A percentile compares a stretch with the other conserved stretches of the same genome.
These are phyloP conservation scores for Tichodroma muraria DNA, from an alignment of 2,113 vertebrate species.

Conservation along the genomic window DNA sequence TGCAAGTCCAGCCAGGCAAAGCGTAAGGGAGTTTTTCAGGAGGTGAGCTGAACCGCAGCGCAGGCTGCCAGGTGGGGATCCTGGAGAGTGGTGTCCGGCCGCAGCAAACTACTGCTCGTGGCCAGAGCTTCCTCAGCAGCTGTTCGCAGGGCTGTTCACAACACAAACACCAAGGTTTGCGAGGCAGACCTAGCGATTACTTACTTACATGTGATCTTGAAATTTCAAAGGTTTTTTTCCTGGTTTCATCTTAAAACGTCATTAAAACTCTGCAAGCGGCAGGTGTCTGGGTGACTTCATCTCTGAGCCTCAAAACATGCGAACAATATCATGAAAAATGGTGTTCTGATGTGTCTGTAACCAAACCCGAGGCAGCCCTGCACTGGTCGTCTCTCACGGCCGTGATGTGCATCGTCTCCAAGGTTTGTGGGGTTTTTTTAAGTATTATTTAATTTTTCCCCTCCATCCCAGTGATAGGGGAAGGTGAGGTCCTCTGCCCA, in stretches of 20 bases:
- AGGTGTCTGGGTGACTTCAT: background rate
- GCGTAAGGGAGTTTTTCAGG: no score
- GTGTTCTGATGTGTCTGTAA: rapidly evolving
- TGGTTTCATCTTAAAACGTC: background rate
- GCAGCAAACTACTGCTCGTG: rapidly evolving
- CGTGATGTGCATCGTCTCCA: rapidly evolving
- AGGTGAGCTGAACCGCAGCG: no score
- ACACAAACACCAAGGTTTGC: no score
- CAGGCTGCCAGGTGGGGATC: rapidly evolving
- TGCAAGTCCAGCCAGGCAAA: background rate
- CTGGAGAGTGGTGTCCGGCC: background rate
- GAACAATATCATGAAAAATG: rapidly evolving
- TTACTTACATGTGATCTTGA: background rate
- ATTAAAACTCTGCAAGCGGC: background rate
- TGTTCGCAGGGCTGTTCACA: background rate
- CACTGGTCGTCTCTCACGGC: rapidly evolving
- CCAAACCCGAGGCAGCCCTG: background rate
- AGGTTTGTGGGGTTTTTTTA: rapidly evolving
- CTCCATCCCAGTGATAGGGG: background rate
- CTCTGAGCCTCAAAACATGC: background rate
- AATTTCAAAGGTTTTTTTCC: background rate
- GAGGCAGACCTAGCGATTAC: rapidly evolving
- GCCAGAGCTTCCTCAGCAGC: background rate
- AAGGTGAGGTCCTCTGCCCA: background rate
- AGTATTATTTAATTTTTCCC: background rate